These are phyloP conservation scores for Girardinus metallicus DNA, from an alignment of 2,797 vertebrate species.

Conservation along the genomic window DNA sequence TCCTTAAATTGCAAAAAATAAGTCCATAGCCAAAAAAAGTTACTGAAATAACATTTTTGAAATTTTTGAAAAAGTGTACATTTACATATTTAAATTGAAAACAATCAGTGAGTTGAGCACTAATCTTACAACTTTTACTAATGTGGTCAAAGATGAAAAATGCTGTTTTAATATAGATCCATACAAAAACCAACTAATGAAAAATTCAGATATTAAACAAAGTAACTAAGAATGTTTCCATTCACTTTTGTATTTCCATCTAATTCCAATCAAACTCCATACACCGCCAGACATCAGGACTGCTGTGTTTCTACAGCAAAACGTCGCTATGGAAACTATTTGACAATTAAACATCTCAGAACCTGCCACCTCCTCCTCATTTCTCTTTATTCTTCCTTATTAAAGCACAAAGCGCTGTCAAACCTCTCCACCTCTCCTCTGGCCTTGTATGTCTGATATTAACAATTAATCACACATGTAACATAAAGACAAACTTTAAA, in stretches of 20 bases:
- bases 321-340: neutral
- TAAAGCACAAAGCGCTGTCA: conserved; percentile 13
- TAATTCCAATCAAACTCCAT: neutral
- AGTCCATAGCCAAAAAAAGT: neutral
- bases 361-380: neutral
- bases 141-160: neutral
- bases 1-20: neutral
- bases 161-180: neutral
- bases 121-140: neutral
- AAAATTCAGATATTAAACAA: neutral
- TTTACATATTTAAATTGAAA: neutral
- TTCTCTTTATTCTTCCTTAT: neutral
- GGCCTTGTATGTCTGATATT: conserved; percentile 15
- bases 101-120: neutral
- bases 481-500: conserved; percentile 19
- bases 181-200: neutral
- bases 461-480: conserved; percentile 23
- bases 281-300: neutral
- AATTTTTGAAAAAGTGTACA: neutral
- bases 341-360: neutral
- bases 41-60: neutral
- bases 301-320: neutral
- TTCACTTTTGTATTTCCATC: neutral
- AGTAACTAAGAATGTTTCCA: neutral
- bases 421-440: neutral